A percentile compares a stretch with the other conserved stretches of the same genome.
Evolutionary conservation across 2,113 vertebrate species (phyloP).

Genomic region (mouse (Mus musculus)): DNA sequence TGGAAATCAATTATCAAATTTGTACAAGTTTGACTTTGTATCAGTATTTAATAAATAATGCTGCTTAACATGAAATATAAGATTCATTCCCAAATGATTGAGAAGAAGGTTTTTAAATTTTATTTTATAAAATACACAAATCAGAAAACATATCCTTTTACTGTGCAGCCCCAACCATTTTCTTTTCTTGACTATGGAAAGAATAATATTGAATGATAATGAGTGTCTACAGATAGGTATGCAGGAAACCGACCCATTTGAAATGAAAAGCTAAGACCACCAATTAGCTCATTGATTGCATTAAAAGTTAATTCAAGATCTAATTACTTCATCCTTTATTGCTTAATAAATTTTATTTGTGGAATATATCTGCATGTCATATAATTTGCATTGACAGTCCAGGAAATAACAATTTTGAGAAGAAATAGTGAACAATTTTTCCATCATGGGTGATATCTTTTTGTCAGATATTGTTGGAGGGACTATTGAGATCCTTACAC

Average conservation of each 20-base stretch:
- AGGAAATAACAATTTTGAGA: background rate
- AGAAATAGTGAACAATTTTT: background rate
- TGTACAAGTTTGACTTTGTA: background rate
- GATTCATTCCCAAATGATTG: background rate
- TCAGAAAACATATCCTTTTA: background rate
- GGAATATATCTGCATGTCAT: background rate
- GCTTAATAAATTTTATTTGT: slow-evolving; percentile 23
- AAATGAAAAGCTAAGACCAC: background rate
- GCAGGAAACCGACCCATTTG: background rate
- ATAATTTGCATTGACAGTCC: background rate
- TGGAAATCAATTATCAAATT: background rate
- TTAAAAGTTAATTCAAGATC: background rate
- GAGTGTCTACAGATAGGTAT: background rate
- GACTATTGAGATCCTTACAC: background rate
- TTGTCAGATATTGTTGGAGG: background rate
- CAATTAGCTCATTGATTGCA: background rate
- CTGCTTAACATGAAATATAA: background rate
- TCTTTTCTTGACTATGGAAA: background rate
- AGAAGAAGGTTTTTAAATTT: background rate
- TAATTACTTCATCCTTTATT: background rate
- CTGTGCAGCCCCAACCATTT: background rate
- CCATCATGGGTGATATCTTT: background rate
- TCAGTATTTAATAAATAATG: background rate
- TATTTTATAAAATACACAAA: background rate
- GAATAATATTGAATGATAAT: slow-evolving; percentile 2